A percentile compares a stretch with the other conserved stretches of the same genome.
phyloP scores from a whole-genome alignment of 2,113 vertebrate species.

The Bubo scandiacus region DNA sequence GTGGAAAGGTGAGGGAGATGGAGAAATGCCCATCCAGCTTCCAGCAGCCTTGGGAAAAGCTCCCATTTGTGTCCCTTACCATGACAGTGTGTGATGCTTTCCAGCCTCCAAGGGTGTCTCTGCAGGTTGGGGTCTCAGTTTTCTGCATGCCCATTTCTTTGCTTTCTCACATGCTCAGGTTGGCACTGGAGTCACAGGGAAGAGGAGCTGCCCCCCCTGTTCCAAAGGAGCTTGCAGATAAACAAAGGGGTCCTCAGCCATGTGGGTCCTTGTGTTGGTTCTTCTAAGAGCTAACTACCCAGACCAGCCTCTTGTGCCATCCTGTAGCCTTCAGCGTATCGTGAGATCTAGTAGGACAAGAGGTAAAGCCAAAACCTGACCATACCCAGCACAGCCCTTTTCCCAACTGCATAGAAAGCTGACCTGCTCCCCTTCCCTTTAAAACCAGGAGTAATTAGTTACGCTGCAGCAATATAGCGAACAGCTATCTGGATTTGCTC shows the following conservation, averaged over 20 bases:
- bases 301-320: not conserved
- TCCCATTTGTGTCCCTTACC: not conserved
- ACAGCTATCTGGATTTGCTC: not conserved
- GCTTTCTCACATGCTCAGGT: not conserved
- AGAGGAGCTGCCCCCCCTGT: not conserved
- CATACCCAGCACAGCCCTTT: not conserved
- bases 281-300: not conserved
- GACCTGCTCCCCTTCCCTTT: not conserved
- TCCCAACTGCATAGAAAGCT: not conserved
- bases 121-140: not conserved
- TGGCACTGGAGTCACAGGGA: not conserved
- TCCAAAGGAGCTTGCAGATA: not conserved
- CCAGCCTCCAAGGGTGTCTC: no score
- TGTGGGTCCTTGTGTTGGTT: not conserved
- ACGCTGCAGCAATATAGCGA: not conserved
- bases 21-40: not conserved
- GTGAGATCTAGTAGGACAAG: not conserved
- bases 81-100: not conserved
- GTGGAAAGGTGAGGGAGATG: not conserved
- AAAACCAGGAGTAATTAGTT: conserved; percentile 10
- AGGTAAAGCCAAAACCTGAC: not conserved
- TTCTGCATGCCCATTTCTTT: not conserved
- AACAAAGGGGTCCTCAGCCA: not conserved
- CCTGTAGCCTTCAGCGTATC: not conserved
- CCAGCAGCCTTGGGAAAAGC: not conserved